Conservation (phyloP, 92 coral and sea anemone species). For the Actinostola sp. region DNA sequence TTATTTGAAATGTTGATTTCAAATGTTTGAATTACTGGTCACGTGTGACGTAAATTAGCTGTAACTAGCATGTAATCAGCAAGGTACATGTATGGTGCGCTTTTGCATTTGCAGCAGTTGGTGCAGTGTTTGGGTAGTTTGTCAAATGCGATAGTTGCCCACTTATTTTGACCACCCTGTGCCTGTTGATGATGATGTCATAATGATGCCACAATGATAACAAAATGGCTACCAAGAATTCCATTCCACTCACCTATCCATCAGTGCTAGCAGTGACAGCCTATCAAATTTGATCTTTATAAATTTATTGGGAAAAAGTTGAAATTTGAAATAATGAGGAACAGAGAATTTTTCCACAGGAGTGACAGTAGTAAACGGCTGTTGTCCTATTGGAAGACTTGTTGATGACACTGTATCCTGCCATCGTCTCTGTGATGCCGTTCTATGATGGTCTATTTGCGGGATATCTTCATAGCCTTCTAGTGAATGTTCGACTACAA, state of each 20-base stretch:
- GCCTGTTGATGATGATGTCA: too few relatives aligned
- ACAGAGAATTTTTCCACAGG: slow-evolving; percentile 74
- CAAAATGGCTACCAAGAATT: neutral
- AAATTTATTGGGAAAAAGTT: slow-evolving; percentile 83
- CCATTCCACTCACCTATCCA: slow-evolving; percentile 77
- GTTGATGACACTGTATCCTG: slow-evolving; percentile 67
- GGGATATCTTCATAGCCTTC: slow-evolving; percentile 65
- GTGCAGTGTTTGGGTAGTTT: too few relatives aligned
- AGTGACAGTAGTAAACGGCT: slow-evolving; percentile 47
- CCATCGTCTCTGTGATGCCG: slow-evolving; percentile 74
- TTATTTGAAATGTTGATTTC: too few relatives aligned
- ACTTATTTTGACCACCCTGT: too few relatives aligned
- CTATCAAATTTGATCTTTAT: slow-evolving; percentile 95
- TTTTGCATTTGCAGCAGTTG: too few relatives aligned
- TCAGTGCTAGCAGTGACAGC: slow-evolving; percentile 85
- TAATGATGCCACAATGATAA: too few relatives aligned
- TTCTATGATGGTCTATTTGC: slow-evolving; percentile 39
- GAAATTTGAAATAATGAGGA: slow-evolving; percentile 92
- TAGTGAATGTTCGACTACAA: slow-evolving; percentile 63
- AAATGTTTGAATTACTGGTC: too few relatives aligned
- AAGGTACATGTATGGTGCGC: too few relatives aligned
- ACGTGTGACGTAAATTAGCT: too few relatives aligned
- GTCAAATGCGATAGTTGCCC: too few relatives aligned
- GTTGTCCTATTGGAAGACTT: slow-evolving; percentile 61
- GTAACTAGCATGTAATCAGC: too few relatives aligned